phyloP scores from a whole-genome alignment of 1,140 invertebrate genomes.

The Brachionus sp. region DNA sequence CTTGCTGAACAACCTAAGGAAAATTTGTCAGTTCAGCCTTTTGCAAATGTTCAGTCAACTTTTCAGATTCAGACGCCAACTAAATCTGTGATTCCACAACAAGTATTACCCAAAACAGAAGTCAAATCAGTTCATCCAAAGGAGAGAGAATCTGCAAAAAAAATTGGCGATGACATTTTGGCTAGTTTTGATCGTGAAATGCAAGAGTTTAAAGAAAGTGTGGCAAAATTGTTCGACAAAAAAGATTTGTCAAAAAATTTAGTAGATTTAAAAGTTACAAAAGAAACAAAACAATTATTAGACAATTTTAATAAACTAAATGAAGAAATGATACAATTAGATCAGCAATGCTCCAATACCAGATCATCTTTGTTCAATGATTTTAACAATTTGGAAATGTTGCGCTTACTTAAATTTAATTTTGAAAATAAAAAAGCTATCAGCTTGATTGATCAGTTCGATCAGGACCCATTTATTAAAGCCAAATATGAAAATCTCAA shows the following conservation, averaged over 20 bases:
- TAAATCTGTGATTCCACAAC: not conserved
- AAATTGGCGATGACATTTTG: not conserved
- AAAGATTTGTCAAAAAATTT: constrained; percentile 1
- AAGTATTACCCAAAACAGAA: not conserved
- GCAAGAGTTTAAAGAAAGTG: constrained; percentile 16
- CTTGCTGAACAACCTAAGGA: too few species aligned
- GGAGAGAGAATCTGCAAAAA: not conserved
- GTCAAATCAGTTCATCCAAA: not conserved
- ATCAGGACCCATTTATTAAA: constrained; percentile 4
- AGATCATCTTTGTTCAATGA: not conserved
- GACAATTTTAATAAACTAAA: not conserved
- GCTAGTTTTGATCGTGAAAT: not conserved
- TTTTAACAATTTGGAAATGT: constrained; percentile 34
- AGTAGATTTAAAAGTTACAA: not conserved
- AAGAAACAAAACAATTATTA: not conserved
- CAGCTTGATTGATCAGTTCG: constrained; percentile 12
- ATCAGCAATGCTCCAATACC: not conserved
- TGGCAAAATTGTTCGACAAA: not conserved
- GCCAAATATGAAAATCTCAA: constrained; percentile 15
- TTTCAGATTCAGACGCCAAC: not conserved
- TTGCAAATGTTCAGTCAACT: not conserved
- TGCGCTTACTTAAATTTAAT: constrained; percentile 7
- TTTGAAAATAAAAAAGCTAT: constrained; percentile 25
- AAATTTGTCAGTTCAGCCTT: too few species aligned
- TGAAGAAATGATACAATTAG: not conserved